phyloP scores from a whole-genome alignment of 1,140 invertebrate genomes.

The Brachionus paranguensis region DNA sequence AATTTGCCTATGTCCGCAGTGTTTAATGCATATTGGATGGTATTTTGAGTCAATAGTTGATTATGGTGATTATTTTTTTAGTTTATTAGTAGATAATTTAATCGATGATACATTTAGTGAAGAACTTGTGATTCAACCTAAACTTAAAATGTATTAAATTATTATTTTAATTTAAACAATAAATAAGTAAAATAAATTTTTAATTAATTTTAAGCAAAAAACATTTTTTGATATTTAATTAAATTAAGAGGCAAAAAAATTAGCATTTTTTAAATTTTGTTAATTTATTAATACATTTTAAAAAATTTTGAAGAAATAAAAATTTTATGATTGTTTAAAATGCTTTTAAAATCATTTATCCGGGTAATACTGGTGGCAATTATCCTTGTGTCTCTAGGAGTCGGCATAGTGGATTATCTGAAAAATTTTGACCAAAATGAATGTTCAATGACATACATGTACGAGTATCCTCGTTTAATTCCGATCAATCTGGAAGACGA shows the following conservation, averaged over 20 bases:
- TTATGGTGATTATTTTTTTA: not conserved
- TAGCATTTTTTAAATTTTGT: not conserved
- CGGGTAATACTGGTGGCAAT: not conserved
- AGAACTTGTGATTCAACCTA: not conserved
- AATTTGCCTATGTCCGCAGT: not conserved
- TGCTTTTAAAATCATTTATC: not conserved
- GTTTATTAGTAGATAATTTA: not conserved
- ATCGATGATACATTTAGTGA: not conserved
- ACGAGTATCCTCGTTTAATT: not conserved
- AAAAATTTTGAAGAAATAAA: not conserved
- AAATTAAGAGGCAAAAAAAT: not conserved
- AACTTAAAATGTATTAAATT: not conserved
- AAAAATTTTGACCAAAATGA: slow-evolving; percentile 33
- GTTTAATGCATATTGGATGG: slow-evolving; percentile 1
- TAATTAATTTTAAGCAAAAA: no score
- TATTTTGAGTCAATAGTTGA: slow-evolving; percentile 18
- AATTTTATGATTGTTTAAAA: not conserved
- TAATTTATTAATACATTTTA: not conserved
- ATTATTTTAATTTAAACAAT: no score
- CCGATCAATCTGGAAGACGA: not conserved
- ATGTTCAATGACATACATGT: slow-evolving; percentile 39
- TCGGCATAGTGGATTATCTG: slow-evolving; percentile 13
- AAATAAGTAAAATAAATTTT: no score
- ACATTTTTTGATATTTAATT: no score
- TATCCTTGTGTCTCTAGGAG: not conserved